Evolutionary conservation across 2,113 vertebrate species (phyloP), one percentile per base, ranked within the genome.

Genomic region (Nipponia nippon): DNA sequence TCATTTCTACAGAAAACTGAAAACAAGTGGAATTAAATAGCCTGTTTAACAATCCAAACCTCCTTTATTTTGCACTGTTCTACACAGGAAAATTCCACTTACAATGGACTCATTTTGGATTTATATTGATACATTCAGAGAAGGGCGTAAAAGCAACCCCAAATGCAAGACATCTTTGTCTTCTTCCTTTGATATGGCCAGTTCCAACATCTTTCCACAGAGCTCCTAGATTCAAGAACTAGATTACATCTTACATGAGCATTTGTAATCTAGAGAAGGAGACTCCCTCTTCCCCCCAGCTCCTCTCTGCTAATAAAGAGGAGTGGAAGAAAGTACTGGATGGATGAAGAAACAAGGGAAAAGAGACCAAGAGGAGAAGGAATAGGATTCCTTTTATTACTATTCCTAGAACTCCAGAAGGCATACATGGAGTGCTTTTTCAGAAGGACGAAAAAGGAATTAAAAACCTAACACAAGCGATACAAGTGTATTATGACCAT

Each of bases 401-500:
- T 38, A 9, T 20, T 73, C 11, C 18, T 80, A 52, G 20, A 83
- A 29, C 11, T 53, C 13, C 27, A 55, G 12, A 4, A 75, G 15
- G 88, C 72, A 7, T 22, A 66, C 3, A 30, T 1, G 3, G 16
- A 89, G 3, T 50, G 4, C 3, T 75, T 75, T 73, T 93, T 27
- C 38, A 85, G 22, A 55, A 38, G 10, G 13, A 36, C 3, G 5
- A 20, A 59, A 30, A 69, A 86, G 40, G 36, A 92, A 85, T 69
- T 42, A 25, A 53, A 63, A 77, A 52, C 6, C 7, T 44, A 59
- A 52, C 4, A 72, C 13, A 53, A 89, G 44, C 3, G 17, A 62
- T 46, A 5, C 13, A 79, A 71, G 18, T 4, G 6, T 32, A 67
- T 71, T 16, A 27, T 10, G 21, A 63, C 14, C 0, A 0, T 23